Evolutionary conservation across 1,140 invertebrate species (phyloP).

Genomic region (Euschistus heros): DNA sequence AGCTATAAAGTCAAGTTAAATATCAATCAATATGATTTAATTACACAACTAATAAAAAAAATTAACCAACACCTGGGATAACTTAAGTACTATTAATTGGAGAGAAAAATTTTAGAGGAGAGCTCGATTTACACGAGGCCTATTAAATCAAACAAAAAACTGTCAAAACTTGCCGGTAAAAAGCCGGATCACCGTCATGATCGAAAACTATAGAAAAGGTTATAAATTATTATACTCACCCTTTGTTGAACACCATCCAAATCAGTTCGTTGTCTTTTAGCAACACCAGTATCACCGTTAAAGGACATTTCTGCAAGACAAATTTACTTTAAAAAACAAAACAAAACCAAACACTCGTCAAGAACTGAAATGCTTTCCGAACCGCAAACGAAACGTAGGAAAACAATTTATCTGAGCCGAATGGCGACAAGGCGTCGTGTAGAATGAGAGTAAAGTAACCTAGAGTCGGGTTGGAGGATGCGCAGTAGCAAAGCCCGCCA

Average conservation of each 20-base stretch:
- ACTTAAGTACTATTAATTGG: too few species aligned
- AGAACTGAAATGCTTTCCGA: neutral
- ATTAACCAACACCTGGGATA: too few species aligned
- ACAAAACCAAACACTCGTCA: neutral
- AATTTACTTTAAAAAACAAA: neutral
- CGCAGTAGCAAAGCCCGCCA: neutral
- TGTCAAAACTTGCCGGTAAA: too few species aligned
- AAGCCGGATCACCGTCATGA: too few species aligned
- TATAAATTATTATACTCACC: neutral
- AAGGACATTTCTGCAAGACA: conserved; percentile 11
- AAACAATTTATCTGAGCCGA: neutral
- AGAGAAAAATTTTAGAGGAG: too few species aligned
- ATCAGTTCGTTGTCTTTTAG: conserved; percentile 20
- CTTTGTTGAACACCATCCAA: conserved; percentile 12
- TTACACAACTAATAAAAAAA: too few species aligned
- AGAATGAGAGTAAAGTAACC: conserved; percentile 9
- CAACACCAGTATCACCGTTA: conserved; percentile 20
- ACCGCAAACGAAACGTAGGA: neutral
- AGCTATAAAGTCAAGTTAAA: neutral
- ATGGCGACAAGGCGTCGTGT: conserved; percentile 1
- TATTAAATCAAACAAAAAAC: too few species aligned
- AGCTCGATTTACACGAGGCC: too few species aligned
- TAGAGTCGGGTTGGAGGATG: neutral
- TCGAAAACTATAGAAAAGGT: neutral
- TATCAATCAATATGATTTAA: conserved; percentile 8